Evolutionary conservation across 2,888 invertebrate species (phyloP).

Genomic region (Parelbella ahira): DNA sequence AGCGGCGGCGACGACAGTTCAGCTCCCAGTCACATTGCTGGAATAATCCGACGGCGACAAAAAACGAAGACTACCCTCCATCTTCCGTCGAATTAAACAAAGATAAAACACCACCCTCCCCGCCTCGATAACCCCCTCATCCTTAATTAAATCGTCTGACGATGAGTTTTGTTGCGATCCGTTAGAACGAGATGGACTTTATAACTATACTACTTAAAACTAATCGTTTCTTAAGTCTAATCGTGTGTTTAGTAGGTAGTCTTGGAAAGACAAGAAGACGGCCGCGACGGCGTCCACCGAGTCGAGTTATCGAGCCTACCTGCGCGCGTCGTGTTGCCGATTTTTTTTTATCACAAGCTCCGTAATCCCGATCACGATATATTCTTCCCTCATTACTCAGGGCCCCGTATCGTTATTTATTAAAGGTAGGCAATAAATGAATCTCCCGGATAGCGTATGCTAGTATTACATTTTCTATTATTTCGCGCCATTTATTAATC

Average conservation of each 20-base stretch:
- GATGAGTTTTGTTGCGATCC: conserved; percentile 30
- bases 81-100: conserved; percentile 41
- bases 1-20: conserved; percentile 8
- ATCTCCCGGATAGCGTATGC: conserved; percentile 28
- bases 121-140: conserved; percentile 31
- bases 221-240: too few relatives aligned
- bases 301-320: conserved; percentile 29
- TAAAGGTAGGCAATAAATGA: conserved; percentile 35
- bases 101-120: conserved; percentile 40
- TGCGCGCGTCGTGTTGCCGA: conserved; percentile 12
- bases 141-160: conserved; percentile 52
- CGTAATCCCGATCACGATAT: conserved; percentile 38
- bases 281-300: too few relatives aligned
- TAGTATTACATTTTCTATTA: conserved; percentile 34
- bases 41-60: conserved; percentile 30
- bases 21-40: conserved; percentile 15
- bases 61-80: conserved; percentile 33
- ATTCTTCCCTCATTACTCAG: conserved; percentile 42
- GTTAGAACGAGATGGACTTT: too few relatives aligned
- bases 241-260: too few relatives aligned
- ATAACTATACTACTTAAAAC: too few relatives aligned
- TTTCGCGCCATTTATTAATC: conserved; percentile 30
- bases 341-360: conserved; percentile 32
- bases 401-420: conserved; percentile 32
- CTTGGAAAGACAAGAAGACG: not conserved